Percentiles rank a stretch among this genome's conserved stretches.
Conservation (phyloP, 2,113 vertebrate genomes). For the Callorhinus ursinus region DNA sequence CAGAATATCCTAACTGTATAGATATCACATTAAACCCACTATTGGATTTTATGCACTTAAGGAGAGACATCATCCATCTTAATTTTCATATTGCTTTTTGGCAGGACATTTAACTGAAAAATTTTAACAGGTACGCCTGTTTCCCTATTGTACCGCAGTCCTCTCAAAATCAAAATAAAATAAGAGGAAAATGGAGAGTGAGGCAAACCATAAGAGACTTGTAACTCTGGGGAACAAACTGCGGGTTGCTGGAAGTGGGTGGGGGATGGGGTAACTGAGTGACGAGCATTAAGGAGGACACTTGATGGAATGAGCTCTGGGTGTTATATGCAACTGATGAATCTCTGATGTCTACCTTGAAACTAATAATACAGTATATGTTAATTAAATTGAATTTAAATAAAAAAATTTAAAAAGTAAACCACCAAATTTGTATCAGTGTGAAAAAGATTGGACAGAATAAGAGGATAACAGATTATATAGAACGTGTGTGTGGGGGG, state of each 20-base stretch:
- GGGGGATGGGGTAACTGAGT: background rate
- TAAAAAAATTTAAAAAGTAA: background rate
- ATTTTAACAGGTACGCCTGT: background rate
- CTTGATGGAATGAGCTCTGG: background rate
- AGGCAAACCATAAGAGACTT: background rate
- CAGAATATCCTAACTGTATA: background rate
- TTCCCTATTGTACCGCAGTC: background rate
- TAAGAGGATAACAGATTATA: background rate
- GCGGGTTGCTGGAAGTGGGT: background rate
- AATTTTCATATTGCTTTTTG: background rate
- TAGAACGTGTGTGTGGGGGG: background rate
- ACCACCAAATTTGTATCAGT: background rate
- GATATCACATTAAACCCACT: background rate
- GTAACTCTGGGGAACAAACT: background rate
- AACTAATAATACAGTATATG: background rate
- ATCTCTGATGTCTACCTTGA: background rate
- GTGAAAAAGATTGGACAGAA: background rate
- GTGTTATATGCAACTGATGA: background rate
- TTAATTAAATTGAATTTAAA: background rate
- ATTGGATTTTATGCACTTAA: background rate
- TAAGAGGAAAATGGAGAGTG: background rate
- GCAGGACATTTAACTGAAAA: background rate
- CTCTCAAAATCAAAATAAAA: background rate
- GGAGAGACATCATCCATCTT: background rate
- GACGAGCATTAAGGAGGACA: background rate